Evolutionary conservation across 2,797 vertebrate species (phyloP).

Genomic region (Australoheros facetus): DNA sequence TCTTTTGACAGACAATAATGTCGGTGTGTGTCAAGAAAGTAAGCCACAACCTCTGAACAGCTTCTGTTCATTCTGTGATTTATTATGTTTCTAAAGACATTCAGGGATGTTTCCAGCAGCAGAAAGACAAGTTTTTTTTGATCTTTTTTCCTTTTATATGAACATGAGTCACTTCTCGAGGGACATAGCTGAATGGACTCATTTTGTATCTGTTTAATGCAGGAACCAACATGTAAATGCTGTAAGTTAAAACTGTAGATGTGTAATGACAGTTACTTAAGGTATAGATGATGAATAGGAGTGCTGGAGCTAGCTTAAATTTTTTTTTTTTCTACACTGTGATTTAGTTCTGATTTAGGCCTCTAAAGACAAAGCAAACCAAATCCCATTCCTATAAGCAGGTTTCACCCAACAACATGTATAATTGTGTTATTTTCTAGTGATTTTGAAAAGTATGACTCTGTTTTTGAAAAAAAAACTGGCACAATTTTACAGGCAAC

Average conservation of each 20-base stretch:
- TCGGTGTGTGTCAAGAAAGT: background rate
- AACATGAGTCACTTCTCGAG: background rate
- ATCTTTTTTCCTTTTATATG: background rate
- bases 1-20: background rate
- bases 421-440: background rate
- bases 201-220: background rate
- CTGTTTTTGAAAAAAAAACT: background rate
- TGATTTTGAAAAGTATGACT: background rate
- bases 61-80: background rate
- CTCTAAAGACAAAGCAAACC: background rate
- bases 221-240: conserved; percentile 21
- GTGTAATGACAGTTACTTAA: conserved; percentile 9
- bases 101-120: background rate
- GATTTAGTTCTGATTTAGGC: background rate
- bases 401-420: accelerated
- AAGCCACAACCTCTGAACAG: background rate
- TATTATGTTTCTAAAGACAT: background rate
- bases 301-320: background rate
- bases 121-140: background rate
- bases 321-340: background rate
- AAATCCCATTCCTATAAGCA: background rate
- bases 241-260: conserved; percentile 26
- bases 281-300: conserved; percentile 16
- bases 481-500: background rate
- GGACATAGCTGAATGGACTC: conserved; percentile 1